Evolutionary conservation across 2,888 invertebrate genomes (phyloP), one percentile per base, ranked within the genome.

Genomic region (Drosophila helvetica): DNA sequence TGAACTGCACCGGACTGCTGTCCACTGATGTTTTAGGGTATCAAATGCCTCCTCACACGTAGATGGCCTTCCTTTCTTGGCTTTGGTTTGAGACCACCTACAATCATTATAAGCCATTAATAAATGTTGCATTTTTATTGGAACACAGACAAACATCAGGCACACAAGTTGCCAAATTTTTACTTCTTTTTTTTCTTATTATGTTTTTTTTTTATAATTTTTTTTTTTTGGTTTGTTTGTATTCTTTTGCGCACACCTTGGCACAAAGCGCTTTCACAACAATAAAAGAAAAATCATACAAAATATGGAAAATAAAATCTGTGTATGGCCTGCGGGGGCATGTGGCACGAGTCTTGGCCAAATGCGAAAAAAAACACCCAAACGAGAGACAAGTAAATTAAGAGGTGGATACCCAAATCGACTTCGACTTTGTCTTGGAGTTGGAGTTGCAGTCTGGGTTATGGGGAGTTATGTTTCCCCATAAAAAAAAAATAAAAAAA

Each of bases 81-180:
- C 42, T 63, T 52, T 46, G 42, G 22, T 25, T 30, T 30, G 46
- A 62, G 83, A 79, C 84, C 84, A 85, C 84, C 84, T 88, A 88
- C 88, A 85, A 78, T 73, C 76, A 80, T 77, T 80, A 74, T 51
- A 51, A 46, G 38, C 51, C 77, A 86, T 74, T 82, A 86, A 81
- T 80, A 84, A 82, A 75, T 86, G 78, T 74, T 78, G 52, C 56
- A 33, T n/a, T 52, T 83, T 75, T 30, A 60, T 61, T 61, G 62
- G 30, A 60, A 60, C 58, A 38, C 60, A 42, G 47, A 48, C 62
- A 42, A 17, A 48, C 61, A 48, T 12, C 47, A 19, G 61, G 4
- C 52, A 9, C 52, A 27, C 22, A 56, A 72, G 62, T 54, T 71
- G 56, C 56, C 17, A 57, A 71, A 45, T 53, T 47, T 69, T 47